Percentiles rank a stretch among this genome's conserved stretches.
Conservation (phyloP, 92 coral and sea anemone species). For the Actinostola sp. region DNA sequence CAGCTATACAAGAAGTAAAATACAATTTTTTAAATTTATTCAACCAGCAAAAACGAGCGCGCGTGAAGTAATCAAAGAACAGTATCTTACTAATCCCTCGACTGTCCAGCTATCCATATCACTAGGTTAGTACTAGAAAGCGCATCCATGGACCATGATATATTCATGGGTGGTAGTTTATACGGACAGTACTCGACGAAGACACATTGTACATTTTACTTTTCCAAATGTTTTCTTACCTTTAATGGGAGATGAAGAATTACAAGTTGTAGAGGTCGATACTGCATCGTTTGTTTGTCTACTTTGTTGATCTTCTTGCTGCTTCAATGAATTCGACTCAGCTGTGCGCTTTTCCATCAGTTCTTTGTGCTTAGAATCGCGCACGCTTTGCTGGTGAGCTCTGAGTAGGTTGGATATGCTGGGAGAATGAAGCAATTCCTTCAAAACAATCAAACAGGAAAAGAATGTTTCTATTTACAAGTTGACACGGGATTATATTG, state of each 20-base stretch:
- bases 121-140: too few species aligned
- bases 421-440: slow-evolving; percentile 88
- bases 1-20: not conserved
- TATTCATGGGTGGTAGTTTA: too few species aligned
- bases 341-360: slow-evolving; percentile 63
- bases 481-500: too few species aligned
- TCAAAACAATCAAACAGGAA: not conserved
- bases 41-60: not conserved
- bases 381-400: slow-evolving; percentile 79
- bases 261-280: not conserved
- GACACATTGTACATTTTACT: too few species aligned
- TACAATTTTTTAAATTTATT: not conserved
- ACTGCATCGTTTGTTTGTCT: slow-evolving; percentile 12
- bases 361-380: slow-evolving; percentile 65
- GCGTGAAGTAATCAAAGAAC: too few species aligned
- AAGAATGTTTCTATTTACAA: not conserved
- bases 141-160: too few species aligned
- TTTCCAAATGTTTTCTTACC: not conserved
- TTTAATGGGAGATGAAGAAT: not conserved
- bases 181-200: too few species aligned
- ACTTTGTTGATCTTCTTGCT: slow-evolving; percentile 23
- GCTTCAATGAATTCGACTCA: slow-evolving; percentile 20
- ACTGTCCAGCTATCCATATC: too few species aligned
- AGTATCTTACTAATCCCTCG: too few species aligned
- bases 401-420: slow-evolving; percentile 75